phyloP scores from a whole-genome alignment of 2,113 vertebrate genomes.

The Malurus alboscapulatus region DNA sequence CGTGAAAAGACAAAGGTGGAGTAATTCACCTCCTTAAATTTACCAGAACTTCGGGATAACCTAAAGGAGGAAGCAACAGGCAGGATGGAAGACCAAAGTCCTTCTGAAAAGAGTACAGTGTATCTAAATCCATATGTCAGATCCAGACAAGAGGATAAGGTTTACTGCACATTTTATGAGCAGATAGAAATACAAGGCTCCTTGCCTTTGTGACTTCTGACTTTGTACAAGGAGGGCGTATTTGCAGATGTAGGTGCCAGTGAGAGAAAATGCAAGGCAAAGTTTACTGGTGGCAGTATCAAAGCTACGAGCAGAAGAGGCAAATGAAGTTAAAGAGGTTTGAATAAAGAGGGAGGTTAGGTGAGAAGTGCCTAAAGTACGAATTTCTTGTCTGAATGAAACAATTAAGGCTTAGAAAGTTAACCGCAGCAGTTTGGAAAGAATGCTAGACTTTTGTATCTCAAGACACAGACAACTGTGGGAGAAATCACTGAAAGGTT shows the following conservation, averaged over 20 bases:
- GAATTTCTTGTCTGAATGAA: not conserved
- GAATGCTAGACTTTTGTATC: not conserved
- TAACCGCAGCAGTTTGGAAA: constrained; percentile 10
- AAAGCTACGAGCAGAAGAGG: not conserved
- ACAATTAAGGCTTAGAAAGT: not conserved
- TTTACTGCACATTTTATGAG: not conserved
- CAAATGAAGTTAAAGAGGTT: not conserved
- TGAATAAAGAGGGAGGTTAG: not conserved
- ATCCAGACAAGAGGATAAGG: not conserved
- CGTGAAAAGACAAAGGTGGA: not conserved
- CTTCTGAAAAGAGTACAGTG: not conserved
- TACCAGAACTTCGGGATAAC: not conserved
- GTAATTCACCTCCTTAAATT: not conserved
- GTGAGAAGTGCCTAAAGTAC: not conserved
- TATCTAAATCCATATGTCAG: not conserved
- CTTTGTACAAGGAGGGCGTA: not conserved
- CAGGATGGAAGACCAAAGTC: not conserved
- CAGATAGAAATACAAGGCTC: not conserved
- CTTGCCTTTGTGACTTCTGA: not conserved
- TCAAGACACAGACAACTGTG: not conserved
- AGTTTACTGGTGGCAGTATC: not conserved
- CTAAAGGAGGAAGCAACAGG: not conserved
- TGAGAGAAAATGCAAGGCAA: not conserved
- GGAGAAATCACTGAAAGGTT: not conserved
- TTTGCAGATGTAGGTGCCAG: not conserved